A percentile compares a stretch with the other conserved stretches of the same genome.
Evolutionary conservation across 1,140 invertebrate species (phyloP).

Genomic region (Proales similis): DNA sequence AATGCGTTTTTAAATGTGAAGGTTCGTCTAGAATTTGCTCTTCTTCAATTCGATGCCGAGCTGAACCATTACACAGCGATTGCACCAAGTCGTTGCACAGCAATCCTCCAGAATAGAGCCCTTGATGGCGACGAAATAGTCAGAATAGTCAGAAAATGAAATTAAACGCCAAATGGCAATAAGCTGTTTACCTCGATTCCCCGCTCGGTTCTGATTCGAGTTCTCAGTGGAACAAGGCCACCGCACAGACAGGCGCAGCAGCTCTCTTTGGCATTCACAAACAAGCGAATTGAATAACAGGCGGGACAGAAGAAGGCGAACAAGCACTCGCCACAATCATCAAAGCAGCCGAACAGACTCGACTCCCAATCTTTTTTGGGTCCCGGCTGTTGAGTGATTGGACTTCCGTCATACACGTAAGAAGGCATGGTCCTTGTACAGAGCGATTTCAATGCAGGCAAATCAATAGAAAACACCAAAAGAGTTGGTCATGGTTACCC

Average conservation of each 20-base stretch:
- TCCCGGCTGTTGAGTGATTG: not conserved
- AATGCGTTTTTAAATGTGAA: too few species aligned
- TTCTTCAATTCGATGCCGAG: conserved; percentile 31
- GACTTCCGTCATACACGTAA: not conserved
- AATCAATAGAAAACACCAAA: too few species aligned
- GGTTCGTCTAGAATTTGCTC: too few species aligned
- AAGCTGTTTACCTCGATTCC: conserved; percentile 12
- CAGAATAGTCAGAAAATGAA: not conserved
- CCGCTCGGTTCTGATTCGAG: conserved; percentile 2
- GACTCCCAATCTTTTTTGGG: not conserved
- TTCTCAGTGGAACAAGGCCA: conserved; percentile 17
- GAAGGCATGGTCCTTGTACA: not conserved
- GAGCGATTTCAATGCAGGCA: too few species aligned
- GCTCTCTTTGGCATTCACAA: conserved; percentile 11
- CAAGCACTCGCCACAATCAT: conserved; percentile 25
- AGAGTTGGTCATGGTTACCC: too few species aligned
- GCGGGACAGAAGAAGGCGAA: conserved; percentile 29
- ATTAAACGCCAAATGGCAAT: not conserved
- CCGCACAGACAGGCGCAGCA: conserved; percentile 21
- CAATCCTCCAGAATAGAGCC: conserved; percentile 11
- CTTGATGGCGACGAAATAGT: too few species aligned
- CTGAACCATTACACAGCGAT: conserved; percentile 9
- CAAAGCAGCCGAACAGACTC: conserved; percentile 17
- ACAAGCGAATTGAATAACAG: conserved; percentile 26
- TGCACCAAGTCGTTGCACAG: conserved; percentile 4